Evolutionary conservation across 1,140 invertebrate genomes (phyloP).

Genomic region (Archivesica marissinica): DNA sequence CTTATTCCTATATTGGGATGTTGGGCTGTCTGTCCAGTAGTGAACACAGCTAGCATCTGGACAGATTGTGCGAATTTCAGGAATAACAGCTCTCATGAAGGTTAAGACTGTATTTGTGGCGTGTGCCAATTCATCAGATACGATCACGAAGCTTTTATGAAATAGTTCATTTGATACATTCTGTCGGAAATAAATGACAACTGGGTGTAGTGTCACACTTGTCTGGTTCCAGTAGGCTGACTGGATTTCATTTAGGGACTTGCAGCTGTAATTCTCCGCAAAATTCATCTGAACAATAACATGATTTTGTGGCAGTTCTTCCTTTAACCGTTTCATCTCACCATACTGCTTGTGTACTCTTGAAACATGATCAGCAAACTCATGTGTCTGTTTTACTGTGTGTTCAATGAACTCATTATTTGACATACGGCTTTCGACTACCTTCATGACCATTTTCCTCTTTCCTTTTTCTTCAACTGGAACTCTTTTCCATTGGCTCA

Average conservation of each 20-base stretch:
- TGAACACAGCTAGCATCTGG: conserved; percentile 42
- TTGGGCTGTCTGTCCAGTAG: conserved; percentile 61
- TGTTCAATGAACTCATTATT: neutral
- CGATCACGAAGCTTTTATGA: conserved; percentile 57
- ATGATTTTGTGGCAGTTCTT: conserved; percentile 47
- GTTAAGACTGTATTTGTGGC: conserved; percentile 35
- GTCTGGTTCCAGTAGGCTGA: conserved; percentile 32
- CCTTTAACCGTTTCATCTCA: conserved; percentile 47
- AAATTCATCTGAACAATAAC: conserved; percentile 64
- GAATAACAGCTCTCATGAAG: conserved; percentile 23
- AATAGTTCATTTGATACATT: neutral
- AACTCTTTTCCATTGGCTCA: neutral
- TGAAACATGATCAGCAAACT: neutral
- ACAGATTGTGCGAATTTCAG: conserved; percentile 6
- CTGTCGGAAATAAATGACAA: conserved; percentile 34
- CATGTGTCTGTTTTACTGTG: neutral
- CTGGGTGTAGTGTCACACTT: conserved; percentile 52
- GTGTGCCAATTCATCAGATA: conserved; percentile 47
- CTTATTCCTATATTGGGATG: conserved; percentile 56
- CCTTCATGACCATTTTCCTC: neutral
- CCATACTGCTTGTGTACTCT: conserved; percentile 39
- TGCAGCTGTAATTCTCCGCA: conserved; percentile 59
- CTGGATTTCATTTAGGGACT: conserved; percentile 7
- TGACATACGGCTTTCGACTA: no score
- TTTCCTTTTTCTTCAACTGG: neutral